Evolutionary conservation across 2,888 invertebrate genomes (phyloP), one percentile per base, ranked within the genome.

Genomic region (Trichopria drosophilae): DNA sequence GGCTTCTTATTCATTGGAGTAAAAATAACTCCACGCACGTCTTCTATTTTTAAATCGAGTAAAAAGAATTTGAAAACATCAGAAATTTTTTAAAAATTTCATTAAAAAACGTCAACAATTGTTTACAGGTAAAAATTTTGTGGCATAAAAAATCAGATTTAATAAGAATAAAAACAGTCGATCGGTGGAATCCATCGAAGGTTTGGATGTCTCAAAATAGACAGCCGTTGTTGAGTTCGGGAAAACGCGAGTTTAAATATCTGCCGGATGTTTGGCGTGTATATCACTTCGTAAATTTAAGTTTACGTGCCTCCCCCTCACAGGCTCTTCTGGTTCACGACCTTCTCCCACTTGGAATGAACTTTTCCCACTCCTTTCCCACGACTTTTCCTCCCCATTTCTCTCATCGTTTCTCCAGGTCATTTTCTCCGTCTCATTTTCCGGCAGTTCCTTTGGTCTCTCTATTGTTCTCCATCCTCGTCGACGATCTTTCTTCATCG

Each of bases 211-310:
- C 64, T 62, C 57, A 59, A 70, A 70, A 70, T 68, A 70, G 67
- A 61, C 47, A 53, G 58, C 61, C 66, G 67, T 64, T 68, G 68
- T 66, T 65, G 64, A 68, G 57, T 66, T 66, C 62, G 60, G 59
- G 53, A 59, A 67, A 67, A 67, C 62, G 63, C 57, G 58, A 60
- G 68, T 68, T 73, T 72, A 73, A 72, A 72, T 71, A 69, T 68
- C 66, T 67, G 62, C 70, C 73, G 72, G 74, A 74, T 71, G 72
- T 73, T 72, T 72, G 66, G 67, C 64, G 66, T 70, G 70, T 70
- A 69, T 68, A 71, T 72, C 72, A 68, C 72, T 72, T 71, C 64
- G 71, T 72, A 71, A 73, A 73, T 73, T 73, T 65, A 67, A 69
- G 65, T 71, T 72, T 71, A 71, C 67, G 66, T 64, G 58, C 61